Evolutionary conservation across 2,113 vertebrate species (phyloP).

Genomic region (Alligator sinensis): DNA sequence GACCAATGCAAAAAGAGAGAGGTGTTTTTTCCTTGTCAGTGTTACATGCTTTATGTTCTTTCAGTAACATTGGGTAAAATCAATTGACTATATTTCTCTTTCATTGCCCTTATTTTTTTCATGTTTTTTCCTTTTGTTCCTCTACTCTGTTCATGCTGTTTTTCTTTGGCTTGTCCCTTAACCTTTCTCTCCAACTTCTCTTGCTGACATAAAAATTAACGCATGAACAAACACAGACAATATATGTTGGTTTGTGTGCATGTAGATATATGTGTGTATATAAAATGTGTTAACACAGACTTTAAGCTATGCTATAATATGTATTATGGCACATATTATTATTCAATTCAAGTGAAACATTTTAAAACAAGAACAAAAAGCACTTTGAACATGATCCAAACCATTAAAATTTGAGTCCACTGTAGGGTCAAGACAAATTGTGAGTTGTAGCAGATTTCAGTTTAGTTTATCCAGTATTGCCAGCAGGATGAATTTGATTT

Average conservation of each 20-base stretch:
- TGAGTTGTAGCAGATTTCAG: background rate
- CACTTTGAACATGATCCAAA: background rate
- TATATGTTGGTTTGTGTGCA: background rate
- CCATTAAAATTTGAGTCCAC: background rate
- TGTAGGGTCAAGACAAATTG: background rate
- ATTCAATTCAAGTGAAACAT: background rate
- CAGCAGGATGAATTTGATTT: too few relatives aligned
- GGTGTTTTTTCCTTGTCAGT: too few relatives aligned
- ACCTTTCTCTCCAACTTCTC: background rate
- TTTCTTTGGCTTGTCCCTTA: background rate
- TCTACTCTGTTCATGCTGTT: background rate
- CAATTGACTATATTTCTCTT: background rate
- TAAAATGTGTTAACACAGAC: too few relatives aligned
- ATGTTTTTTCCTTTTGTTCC: background rate
- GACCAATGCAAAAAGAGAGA: too few relatives aligned
- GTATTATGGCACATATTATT: too few relatives aligned
- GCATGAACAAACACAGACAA: background rate
- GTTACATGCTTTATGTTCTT: background rate
- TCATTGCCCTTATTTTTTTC: background rate
- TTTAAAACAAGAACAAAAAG: background rate
- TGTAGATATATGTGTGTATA: background rate
- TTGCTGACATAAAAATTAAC: background rate
- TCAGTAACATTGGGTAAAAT: background rate
- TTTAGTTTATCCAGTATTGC: too few relatives aligned
- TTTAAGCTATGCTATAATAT: too few relatives aligned